Base-by-base conservation (phyloP, 2,888 invertebrate species). In the Heteropelma amictum region DNA sequence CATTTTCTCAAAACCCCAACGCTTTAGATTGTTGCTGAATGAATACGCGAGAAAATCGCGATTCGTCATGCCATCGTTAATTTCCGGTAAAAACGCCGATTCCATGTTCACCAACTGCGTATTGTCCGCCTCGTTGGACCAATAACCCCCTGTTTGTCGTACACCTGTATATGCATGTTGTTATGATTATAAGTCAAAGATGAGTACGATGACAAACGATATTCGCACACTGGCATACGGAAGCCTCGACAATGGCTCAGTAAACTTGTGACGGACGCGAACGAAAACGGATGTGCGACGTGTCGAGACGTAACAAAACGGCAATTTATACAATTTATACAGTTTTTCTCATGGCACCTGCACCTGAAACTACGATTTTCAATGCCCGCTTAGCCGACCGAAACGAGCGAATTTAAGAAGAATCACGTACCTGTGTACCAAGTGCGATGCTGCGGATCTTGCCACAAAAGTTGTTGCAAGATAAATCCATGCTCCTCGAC, bases 401-500 rank as follows among this genome's bases (percentile, higher is more conserved):
- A n/a, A n/a, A n/a, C n/a, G n/a, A n/a, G n/a, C n/a, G n/a, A n/a
- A 12, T 45, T 7, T 3, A 45, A 45, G 12, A 0, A 14, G 12
- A n/a, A 6, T n/a, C 3, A 19, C 10, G 28, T 61, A 61, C 61
- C 95, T 21, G 96, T 93, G 86, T 96, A 97, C 96, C 97, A 98
- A 3, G 93, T 92, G 71, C 95, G 92, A 86, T 96, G 96, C 80
- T 95, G 95, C 10, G 96, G 96, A 89, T 98, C 97, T 82, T 95
- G 91, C 83, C 92, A 91, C 84, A 95, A 93, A n/a, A 98, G 89
- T 85, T 95, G 94, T 77, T 95, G 93, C 5, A 96, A 91, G 40
- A 98, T 91, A 85, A 97, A 98, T 0, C 95, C 93, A 90, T 98
- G 97, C 87, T 98, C 98, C 72, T 96, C 96, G 3, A 94, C 90